Percentiles rank a stretch among this genome's conserved stretches.
Conservation (phyloP, 2,113 vertebrate genomes). For the Burhinus bistriatus region DNA sequence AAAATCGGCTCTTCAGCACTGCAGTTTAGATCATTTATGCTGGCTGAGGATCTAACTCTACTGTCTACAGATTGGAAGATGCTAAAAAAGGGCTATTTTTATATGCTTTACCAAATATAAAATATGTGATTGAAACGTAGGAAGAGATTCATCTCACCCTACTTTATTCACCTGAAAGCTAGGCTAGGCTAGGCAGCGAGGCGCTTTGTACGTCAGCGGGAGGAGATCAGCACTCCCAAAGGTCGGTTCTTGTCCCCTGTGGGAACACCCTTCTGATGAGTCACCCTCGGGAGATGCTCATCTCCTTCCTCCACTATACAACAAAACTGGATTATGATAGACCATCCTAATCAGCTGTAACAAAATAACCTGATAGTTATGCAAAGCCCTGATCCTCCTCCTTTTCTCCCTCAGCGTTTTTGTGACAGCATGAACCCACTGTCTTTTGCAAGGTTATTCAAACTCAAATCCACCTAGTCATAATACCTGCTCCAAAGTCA, state of each 20-base stretch:
- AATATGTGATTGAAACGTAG: not conserved
- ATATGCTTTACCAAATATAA: not conserved
- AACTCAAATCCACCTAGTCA: not conserved
- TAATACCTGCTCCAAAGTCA: not conserved
- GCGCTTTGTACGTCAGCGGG: fast-evolving
- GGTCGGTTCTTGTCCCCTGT: not conserved
- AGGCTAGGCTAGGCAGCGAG: not conserved
- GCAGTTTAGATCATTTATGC: not conserved
- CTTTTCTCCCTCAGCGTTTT: not conserved
- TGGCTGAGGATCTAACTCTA: not conserved
- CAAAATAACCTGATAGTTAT: not conserved
- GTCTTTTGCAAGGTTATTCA: not conserved
- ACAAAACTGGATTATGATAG: not conserved
- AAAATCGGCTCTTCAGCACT: not conserved
- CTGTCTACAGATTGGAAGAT: not conserved
- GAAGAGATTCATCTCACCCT: constrained; percentile 17
- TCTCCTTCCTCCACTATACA: not conserved
- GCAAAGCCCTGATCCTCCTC: not conserved
- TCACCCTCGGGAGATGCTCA: not conserved
- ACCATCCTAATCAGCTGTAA: not conserved
- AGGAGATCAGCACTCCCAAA: not conserved
- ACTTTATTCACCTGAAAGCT: constrained; percentile 37
- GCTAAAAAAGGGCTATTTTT: not conserved
- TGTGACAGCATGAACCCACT: not conserved
- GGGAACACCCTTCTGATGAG: not conserved